phyloP scores from a whole-genome alignment of 2,797 vertebrate genomes.

The Pelodytes ibericus region DNA sequence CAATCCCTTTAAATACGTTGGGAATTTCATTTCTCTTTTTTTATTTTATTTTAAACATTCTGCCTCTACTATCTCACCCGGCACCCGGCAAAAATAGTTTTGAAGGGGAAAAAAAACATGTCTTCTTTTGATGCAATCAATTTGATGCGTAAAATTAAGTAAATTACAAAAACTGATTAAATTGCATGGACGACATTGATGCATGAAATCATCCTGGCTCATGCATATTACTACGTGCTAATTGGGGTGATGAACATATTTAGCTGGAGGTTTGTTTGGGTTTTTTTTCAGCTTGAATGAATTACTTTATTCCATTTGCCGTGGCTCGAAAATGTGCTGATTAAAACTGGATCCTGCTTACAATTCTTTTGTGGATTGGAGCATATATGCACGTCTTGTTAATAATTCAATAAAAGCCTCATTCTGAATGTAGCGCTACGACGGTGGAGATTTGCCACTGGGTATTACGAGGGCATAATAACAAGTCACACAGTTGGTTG shows the following conservation, averaged over 20 bases:
- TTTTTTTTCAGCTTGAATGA: slow-evolving; percentile 33
- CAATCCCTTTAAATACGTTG: background rate
- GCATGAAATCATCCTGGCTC: slow-evolving; percentile 57
- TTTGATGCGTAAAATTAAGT: slow-evolving; percentile 57
- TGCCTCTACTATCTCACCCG: background rate
- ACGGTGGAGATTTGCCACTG: too few species aligned
- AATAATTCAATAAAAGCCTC: too few species aligned
- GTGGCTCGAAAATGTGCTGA: slow-evolving; percentile 9
- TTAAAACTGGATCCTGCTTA: slow-evolving; percentile 5
- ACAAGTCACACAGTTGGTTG: too few species aligned
- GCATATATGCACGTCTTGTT: too few species aligned
- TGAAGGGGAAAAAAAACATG: slow-evolving; percentile 29
- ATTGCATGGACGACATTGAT: slow-evolving; percentile 56
- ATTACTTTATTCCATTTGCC: slow-evolving; percentile 37
- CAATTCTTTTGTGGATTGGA: too few species aligned
- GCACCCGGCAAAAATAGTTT: slow-evolving; percentile 33
- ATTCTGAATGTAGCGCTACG: too few species aligned
- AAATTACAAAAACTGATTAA: slow-evolving; percentile 58
- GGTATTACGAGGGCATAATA: too few species aligned
- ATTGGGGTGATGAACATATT: slow-evolving; percentile 56
- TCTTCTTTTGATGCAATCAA: slow-evolving; percentile 54
- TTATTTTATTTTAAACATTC: too few species aligned
- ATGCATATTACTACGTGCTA: slow-evolving; percentile 54
- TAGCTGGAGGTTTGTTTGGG: slow-evolving; percentile 36
- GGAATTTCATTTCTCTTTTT: background rate